Evolutionary conservation across 2,113 vertebrate genomes (phyloP).

Genomic region (Zeus faber): DNA sequence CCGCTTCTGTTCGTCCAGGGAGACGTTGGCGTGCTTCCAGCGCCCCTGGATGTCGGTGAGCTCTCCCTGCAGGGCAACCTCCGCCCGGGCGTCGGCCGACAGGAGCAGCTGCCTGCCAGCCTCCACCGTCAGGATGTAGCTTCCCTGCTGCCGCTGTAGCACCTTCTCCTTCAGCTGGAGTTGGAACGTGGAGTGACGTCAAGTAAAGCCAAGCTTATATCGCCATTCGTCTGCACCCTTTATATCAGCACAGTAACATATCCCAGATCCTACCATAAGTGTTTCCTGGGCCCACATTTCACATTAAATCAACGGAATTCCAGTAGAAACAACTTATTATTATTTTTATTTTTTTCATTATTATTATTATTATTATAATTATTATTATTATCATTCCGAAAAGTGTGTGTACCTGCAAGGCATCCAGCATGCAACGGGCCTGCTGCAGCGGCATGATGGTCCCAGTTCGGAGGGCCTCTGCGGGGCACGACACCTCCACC

Average conservation of each 20-base stretch:
- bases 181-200: neutral
- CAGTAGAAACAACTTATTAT: no score
- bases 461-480: constrained; percentile 63
- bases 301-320: no score
- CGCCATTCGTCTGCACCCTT: no score
- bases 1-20: constrained; percentile 86
- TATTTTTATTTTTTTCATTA: no score
- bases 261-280: no score
- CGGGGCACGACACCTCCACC: constrained; percentile 77
- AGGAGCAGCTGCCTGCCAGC: constrained; percentile 90
- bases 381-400: no score
- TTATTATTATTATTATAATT: no score
- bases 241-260: no score
- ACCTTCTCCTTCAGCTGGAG: constrained; percentile 92
- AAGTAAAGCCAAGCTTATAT: no score
- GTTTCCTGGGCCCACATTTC: no score
- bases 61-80: constrained; percentile 82
- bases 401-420: constrained; percentile 82
- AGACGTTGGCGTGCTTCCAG: constrained; percentile 80
- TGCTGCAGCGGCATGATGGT: constrained; percentile 82
- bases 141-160: constrained; percentile 90
- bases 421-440: constrained; percentile 85
- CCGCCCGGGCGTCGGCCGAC: constrained; percentile 82
- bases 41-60: constrained; percentile 87
- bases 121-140: constrained; percentile 94